Base-by-base conservation (phyloP, 2,113 vertebrate genomes). In the Xiphophorus couchianus region DNA sequence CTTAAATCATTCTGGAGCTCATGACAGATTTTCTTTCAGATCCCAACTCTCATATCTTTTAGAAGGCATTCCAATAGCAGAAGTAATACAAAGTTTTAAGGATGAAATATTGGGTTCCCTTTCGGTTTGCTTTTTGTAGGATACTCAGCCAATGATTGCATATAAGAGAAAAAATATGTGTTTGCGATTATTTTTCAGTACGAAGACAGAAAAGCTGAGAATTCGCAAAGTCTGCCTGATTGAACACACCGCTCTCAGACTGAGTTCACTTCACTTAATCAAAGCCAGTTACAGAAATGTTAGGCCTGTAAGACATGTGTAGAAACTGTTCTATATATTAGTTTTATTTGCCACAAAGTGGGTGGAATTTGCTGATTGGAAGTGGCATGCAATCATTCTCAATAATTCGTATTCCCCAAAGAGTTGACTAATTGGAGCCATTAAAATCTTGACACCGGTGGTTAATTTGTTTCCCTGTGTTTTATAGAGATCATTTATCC, bases 341-440 rank as follows among this genome's bases (percentile, higher is more conserved):
- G 29, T 81, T 83, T 54, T 33, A 62, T 80, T 33, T 48, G 71
- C 64, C 63, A 64, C 66, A 80, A 85, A 88, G 62, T 66, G 69
- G 66, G 74, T 71, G n/a, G 44, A 84, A 80, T 66, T 69, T 73
- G 73, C 72, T 48, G 78, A 89, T 82, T 86, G 77, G 77, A 84
- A 81, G 83, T 66, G 76, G 78, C 83, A 73, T 22, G 13, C 39
- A 25, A 82, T 83, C 73, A 35, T 82, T 92, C 87, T 90, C 81
- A 87, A 92, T 93, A 90, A 94, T 84, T 68, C 76, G 35, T 82
- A 69, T 84, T 85, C 82, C 73, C 86, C 83, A 86, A 91, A 89
- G 93, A 92, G 90, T 88, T 93, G 93, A 93, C 93, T 93, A 93
- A 95, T 93, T 91, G 90, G 87, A 88, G 83, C 81, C 84, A 94